These are phyloP conservation scores for Orchesella cincta DNA, from an alignment of 1,140 invertebrate genomes.

Conservation along the genomic window DNA sequence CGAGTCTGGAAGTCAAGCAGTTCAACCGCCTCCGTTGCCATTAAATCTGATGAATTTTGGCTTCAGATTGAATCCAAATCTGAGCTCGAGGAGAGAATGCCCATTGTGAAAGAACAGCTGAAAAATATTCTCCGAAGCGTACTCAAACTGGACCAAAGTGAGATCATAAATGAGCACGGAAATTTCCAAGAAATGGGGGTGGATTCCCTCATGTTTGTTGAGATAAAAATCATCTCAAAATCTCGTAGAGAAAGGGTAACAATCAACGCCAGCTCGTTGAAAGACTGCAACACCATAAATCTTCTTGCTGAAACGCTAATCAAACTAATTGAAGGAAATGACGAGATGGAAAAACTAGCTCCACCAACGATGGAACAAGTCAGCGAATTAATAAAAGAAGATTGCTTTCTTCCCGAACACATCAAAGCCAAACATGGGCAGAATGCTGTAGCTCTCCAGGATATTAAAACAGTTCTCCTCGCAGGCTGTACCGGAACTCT, in stretches of 20 bases:
- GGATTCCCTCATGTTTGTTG: neutral
- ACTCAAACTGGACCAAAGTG: neutral
- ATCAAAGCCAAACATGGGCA: neutral
- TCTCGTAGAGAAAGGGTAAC: neutral
- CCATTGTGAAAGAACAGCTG: neutral
- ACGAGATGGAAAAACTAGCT: neutral
- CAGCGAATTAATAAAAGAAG: neutral
- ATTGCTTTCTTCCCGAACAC: neutral
- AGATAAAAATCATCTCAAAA: neutral
- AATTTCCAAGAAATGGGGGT: neutral
- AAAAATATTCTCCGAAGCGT: neutral
- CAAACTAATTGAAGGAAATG: neutral
- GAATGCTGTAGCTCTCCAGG: neutral
- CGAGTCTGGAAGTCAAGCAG: neutral
- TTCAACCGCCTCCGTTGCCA: neutral
- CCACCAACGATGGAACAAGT: neutral
- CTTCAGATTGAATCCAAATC: neutral
- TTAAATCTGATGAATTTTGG: neutral
- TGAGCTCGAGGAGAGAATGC: neutral
- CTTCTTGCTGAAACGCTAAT: neutral
- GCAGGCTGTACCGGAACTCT: constrained; percentile 8
- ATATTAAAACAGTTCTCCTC: neutral
- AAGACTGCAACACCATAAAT: neutral
- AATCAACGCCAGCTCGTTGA: neutral
- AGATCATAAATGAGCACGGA: neutral